Evolutionary conservation across 2,113 vertebrate genomes (phyloP).

Genomic region (Edolisoma coerulescens): DNA sequence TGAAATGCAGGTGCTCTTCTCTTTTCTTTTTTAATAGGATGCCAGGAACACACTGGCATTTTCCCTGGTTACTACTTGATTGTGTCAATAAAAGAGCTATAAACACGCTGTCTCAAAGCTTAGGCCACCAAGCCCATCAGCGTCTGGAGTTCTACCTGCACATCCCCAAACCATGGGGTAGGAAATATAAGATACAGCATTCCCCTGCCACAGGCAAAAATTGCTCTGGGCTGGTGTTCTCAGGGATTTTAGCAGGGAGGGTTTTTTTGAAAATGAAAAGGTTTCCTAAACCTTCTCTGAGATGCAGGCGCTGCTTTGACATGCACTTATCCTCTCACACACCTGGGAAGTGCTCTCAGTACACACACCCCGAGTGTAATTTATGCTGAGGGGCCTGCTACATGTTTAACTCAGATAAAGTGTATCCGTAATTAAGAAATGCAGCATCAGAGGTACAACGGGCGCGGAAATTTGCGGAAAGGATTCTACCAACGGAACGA

Average conservation of each 20-base stretch:
- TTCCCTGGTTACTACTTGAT: neutral
- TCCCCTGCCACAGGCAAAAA: neutral
- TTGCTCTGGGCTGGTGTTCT: neutral
- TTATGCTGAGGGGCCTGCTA: slow-evolving; percentile 38
- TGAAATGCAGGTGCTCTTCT: neutral
- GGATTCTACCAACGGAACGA: neutral
- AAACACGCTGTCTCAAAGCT: neutral
- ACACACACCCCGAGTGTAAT: neutral
- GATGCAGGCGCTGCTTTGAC: neutral
- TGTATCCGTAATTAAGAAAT: neutral
- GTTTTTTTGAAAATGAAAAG: neutral
- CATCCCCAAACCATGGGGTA: neutral
- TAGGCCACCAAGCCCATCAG: neutral
- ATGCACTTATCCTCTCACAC: neutral
- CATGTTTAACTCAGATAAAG: slow-evolving; percentile 33
- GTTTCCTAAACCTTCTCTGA: neutral
- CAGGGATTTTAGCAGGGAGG: neutral
- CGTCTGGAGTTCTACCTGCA: neutral
- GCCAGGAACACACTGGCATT: neutral
- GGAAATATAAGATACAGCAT: neutral
- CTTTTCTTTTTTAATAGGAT: neutral
- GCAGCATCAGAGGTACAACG: neutral
- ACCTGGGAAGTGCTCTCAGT: slow-evolving; percentile 9
- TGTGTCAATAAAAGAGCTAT: neutral
- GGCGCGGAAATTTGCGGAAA: slow-evolving; percentile 1